Base-by-base conservation (phyloP, 2,888 invertebrate species). In the Thereva unica region DNA sequence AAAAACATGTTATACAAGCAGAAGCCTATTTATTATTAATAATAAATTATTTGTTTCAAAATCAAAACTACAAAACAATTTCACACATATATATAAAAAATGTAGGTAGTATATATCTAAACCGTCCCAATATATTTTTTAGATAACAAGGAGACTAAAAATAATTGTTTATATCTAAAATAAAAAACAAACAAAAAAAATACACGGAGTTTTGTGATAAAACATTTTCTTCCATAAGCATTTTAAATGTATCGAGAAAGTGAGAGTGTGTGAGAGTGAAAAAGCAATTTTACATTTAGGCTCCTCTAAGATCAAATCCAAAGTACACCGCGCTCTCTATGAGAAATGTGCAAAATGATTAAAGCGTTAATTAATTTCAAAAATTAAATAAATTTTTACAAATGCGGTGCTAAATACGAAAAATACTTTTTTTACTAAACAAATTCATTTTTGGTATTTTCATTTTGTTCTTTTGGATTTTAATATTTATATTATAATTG, bases 271-370 rank as follows among this genome's bases (percentile, higher is more conserved):
- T 23, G 23, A 23, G 23, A 23, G 23, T 23, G 23, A 23, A 23
- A 38, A 59, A 47, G 57, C 63, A 64, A 7, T 70, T 71, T 68
- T 69, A 72, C 71, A 72, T 72, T 72, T 72, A 72, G 71, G 72
- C 71, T 72, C 71, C 72, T 72, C 72, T 71, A 72, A 55, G 41
- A 65, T 65, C 56, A 23, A 23, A 23, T 23, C 23, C 23, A 67
- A 68, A 67, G 52, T 59, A 71, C 40, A 41, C 41, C 50, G 50
- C 50, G 50, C 40, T 50, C n/a, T 8, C 34, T 53, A 53, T 53
- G n/a, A 38, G 38, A 6, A 53, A 40, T n/a, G 5, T n/a, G 54
- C 50, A 59, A 59, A 37, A 59, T 59, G 6, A 59, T 47, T 47
- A 59, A 57, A 59, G 57, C 57, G 45, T 23, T 23, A 23, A 23